These are phyloP conservation scores for Siderastrea radians DNA, from an alignment of 92 coral and sea anemone genomes.

Conservation along the genomic window DNA sequence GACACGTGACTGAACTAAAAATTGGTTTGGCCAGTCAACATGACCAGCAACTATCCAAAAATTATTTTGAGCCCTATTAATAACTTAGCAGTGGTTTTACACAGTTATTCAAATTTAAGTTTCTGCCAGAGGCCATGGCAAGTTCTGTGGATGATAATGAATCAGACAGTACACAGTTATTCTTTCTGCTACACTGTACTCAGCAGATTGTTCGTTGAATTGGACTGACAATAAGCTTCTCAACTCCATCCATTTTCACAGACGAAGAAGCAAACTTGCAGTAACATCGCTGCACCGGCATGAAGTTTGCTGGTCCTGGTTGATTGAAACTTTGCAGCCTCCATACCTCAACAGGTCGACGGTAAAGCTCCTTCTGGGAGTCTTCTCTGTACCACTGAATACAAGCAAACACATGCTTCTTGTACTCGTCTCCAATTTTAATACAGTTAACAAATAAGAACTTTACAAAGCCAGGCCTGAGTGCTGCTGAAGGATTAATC, in stretches of 20 bases:
- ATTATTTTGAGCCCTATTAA: no score
- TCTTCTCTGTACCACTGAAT: slow-evolving; percentile 59
- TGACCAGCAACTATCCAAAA: no score
- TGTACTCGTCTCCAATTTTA: slow-evolving; percentile 20
- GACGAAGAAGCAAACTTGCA: slow-evolving; percentile 62
- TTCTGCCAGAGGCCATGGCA: no score
- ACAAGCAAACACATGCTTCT: slow-evolving; percentile 53
- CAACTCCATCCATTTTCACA: background rate
- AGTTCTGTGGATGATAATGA: no score
- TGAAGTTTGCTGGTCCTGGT: slow-evolving; percentile 55
- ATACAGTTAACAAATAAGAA: slow-evolving; percentile 48
- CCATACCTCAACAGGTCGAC: slow-evolving; percentile 67
- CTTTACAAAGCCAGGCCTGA: slow-evolving; percentile 50
- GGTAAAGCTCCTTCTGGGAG: slow-evolving; percentile 17
- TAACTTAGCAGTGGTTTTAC: no score
- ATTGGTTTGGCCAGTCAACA: no score
- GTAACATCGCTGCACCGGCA: slow-evolving; percentile 51
- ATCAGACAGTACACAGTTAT: no score
- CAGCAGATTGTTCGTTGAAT: slow-evolving; percentile 47
- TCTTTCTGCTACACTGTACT: no score
- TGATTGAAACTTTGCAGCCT: slow-evolving; percentile 22
- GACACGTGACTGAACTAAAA: no score
- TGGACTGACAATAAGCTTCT: slow-evolving; percentile 52
- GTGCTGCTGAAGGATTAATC: slow-evolving; percentile 32
- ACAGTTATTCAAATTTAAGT: no score